Evolutionary conservation across 2,797 vertebrate species (phyloP), one percentile per base, ranked within the genome.

Genomic region (Sandelia bainsii): DNA sequence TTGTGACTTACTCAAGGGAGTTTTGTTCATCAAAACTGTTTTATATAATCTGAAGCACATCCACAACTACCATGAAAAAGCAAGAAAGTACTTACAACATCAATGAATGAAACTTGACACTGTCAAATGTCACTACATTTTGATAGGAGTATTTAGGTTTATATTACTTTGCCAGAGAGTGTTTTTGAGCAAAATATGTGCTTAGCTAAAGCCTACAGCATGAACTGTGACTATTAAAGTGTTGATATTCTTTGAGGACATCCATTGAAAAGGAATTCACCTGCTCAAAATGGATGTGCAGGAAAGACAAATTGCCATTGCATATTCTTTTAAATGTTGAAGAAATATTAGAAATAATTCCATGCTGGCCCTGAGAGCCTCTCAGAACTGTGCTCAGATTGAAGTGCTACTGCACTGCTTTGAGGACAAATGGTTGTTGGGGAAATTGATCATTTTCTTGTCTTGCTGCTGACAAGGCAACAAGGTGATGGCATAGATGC

Each of bases 391-490:
- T 42, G 45, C 22, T 40, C 29, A 58, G n/a, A 42, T 27, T 57
- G 1, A 0, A 46, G 51, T 32, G 32, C 50, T 10, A 12, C 16
- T 27, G 27, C 67, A 16, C 27, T 42, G 42, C 34, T 22, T 57
- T 59, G n/a, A 62, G 25, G 20, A 48, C 29, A 64, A 58, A 78
- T 8, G 2, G 5, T 49, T 65, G 49, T 57, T 57, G 58, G 56
- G 14, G 19, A 79, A 79, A 81, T 56, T 42, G 29, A 67, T 63
- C 0, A 62, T 79, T 63, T 66, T 50, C 51, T 71, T 42, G 39
- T 72, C 52, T 48, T 14, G 23, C 5, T 64, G 51, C 59, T 73
- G 69, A 54, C 39, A 16, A 56, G 50, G 62, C 52, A 56, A 42
- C 48, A 48, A 67, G 44, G 48, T 9, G 2, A 23, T 25, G 22